Evolutionary conservation across 2,113 vertebrate species (phyloP).

Genomic region (Sprattus sprattus): DNA sequence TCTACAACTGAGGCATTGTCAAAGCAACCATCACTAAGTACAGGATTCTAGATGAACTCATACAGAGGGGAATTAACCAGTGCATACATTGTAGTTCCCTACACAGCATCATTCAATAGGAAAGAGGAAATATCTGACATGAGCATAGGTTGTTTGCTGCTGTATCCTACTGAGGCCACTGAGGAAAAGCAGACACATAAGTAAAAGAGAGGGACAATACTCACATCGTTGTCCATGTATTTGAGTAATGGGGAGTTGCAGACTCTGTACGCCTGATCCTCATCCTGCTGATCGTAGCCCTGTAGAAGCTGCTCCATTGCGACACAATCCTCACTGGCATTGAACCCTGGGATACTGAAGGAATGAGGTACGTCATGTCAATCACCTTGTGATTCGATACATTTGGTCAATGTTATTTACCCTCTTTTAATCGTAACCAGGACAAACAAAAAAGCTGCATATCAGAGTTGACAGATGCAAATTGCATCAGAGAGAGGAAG

Average conservation of each 20-base stretch:
- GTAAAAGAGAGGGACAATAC: constrained; percentile 44
- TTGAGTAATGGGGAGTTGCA: constrained; percentile 84
- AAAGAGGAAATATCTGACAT: neutral
- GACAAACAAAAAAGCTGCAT: neutral
- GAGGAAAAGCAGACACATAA: neutral
- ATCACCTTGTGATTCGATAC: neutral
- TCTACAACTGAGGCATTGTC: neutral
- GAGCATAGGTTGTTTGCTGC: neutral
- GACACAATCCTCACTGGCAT: constrained; percentile 82
- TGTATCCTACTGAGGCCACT: neutral
- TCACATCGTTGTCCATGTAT: constrained; percentile 91
- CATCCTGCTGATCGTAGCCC: constrained; percentile 84
- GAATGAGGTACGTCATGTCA: constrained; percentile 9
- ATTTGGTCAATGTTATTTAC: neutral
- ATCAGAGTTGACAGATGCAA: neutral
- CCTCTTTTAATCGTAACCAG: neutral
- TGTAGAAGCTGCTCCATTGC: constrained; percentile 81
- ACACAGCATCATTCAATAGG: neutral
- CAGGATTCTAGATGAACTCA: neutral
- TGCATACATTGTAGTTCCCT: neutral
- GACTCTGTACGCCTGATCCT: constrained; percentile 80
- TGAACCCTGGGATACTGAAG: constrained; percentile 84
- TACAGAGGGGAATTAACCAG: too few relatives aligned
- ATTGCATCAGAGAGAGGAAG: too few relatives aligned
- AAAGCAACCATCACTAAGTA: neutral